Base-by-base conservation (phyloP, 2,888 invertebrate genomes). In the Chironomus riparius region DNA sequence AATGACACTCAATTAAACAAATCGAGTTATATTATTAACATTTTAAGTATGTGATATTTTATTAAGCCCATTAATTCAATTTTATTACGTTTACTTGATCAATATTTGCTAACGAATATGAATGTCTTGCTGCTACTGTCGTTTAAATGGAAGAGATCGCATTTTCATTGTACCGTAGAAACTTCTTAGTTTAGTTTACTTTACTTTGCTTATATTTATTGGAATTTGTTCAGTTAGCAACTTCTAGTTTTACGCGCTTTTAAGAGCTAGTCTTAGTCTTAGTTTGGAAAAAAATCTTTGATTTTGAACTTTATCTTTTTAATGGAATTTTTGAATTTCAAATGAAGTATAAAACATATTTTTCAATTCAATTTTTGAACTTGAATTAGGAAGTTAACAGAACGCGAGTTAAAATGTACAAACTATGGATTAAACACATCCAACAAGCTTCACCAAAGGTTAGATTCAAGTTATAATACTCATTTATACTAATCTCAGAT, bases 221-320 rank as follows among this genome's bases (percentile, higher is more conserved):
- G 7, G 28, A 48, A 47, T 48, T 38, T 21, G 12, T 65, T 68
- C 65, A 62, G 47, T 24, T 68, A 15, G 38, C 74, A 74, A 74
- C 74, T 74, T 74, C 74, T 74, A 74, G 74, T 74, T 48, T 74
- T 74, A 74, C 74, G 74, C 68, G 65, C 18, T 47, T 56, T 56
- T 24, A 56, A 38, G 21, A 71, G 71, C 6, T n/a, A n/a, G n/a
- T 6, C 4, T 28, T 38, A 10, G 10, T 10, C 10, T 38, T 10
- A 2, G 38, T 38, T 38, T 38, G n/a, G 12, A 56, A 56, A 15
- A 15, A 2, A 15, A 2, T 56, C 18, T 1, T 4, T 50, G 7
- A 38, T 28, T 28, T 28, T 28, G 5, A 28, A 24, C 4, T 24
- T 28, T 28, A 5, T 4, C 1, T 4, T 28, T 28, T 28, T 28